Percentiles rank a stretch among this genome's conserved stretches.
These are phyloP conservation scores for Circaetus cinerascens DNA, from an alignment of 2,113 vertebrate genomes.

Conservation along the genomic window DNA sequence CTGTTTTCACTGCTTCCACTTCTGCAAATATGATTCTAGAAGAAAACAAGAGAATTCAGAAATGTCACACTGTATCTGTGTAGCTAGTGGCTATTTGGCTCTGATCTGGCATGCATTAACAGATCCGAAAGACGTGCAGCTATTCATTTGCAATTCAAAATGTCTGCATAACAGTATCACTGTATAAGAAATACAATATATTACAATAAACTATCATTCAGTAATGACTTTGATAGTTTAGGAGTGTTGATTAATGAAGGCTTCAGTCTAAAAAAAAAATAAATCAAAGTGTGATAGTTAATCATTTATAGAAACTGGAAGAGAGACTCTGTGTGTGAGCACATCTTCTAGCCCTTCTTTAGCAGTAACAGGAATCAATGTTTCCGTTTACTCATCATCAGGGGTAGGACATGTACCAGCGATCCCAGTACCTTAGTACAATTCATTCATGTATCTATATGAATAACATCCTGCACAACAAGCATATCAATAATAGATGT, in stretches of 20 bases:
- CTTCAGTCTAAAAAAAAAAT: background rate
- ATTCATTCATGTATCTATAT: background rate
- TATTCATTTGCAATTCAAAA: slow-evolving; percentile 27
- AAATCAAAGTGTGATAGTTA: background rate
- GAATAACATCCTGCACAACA: background rate
- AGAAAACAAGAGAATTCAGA: background rate
- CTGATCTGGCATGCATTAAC: background rate
- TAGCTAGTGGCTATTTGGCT: background rate
- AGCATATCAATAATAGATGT: background rate
- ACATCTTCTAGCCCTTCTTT: background rate
- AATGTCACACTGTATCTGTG: background rate
- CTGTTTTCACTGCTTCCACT: background rate
- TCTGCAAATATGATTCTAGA: background rate
- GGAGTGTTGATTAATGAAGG: background rate
- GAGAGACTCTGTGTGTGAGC: background rate
- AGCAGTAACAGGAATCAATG: background rate
- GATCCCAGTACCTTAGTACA: background rate
- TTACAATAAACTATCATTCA: background rate
- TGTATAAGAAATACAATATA: background rate
- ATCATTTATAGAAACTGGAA: background rate
- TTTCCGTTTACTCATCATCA: background rate
- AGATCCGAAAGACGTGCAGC: background rate
- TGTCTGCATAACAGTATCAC: background rate
- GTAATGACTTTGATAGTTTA: background rate
- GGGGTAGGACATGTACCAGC: background rate